A percentile compares a stretch with the other conserved stretches of the same genome.
phyloP scores from a whole-genome alignment of 2,113 vertebrate species.

The Plotosus lineatus region DNA sequence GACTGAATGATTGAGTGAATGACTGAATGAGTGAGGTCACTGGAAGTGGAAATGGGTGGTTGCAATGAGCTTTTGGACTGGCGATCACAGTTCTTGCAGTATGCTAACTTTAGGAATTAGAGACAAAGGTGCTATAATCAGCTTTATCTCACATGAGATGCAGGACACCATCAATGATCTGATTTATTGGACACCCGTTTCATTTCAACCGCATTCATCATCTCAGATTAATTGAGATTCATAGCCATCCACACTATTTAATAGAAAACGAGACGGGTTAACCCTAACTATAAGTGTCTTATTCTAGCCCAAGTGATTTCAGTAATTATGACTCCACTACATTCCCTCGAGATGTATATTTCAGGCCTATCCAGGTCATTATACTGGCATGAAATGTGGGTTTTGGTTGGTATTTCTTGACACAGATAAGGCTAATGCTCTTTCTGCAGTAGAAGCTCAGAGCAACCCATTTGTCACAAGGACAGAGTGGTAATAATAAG shows the following conservation, averaged over 20 bases:
- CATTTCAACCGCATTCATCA: conserved; percentile 21
- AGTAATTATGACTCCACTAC: conserved; percentile 8
- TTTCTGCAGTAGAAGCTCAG: conserved; percentile 41
- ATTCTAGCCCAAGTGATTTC: background rate
- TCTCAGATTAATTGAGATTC: conserved; percentile 17
- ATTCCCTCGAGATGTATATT: background rate
- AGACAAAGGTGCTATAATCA: background rate
- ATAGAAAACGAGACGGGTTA: conserved; percentile 7
- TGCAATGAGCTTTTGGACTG: background rate
- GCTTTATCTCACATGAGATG: conserved; percentile 18
- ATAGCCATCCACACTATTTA: conserved; percentile 4
- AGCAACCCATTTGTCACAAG: conserved; percentile 53
- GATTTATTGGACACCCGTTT: conserved; percentile 33
- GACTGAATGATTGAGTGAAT: no score
- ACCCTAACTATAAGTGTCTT: background rate
- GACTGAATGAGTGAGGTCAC: no score
- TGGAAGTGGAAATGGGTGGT: background rate
- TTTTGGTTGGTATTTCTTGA: conserved; percentile 37
- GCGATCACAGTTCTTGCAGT: background rate
- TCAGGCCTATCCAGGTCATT: conserved; percentile 10
- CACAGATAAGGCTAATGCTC: conserved; percentile 29
- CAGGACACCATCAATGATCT: conserved; percentile 10
- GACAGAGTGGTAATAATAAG: conserved; percentile 56
- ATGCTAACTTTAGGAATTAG: background rate
- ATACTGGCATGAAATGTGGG: conserved; percentile 21